Conservation (phyloP, 2,888 invertebrate genomes). For the Cosmorhoe ocellata region DNA sequence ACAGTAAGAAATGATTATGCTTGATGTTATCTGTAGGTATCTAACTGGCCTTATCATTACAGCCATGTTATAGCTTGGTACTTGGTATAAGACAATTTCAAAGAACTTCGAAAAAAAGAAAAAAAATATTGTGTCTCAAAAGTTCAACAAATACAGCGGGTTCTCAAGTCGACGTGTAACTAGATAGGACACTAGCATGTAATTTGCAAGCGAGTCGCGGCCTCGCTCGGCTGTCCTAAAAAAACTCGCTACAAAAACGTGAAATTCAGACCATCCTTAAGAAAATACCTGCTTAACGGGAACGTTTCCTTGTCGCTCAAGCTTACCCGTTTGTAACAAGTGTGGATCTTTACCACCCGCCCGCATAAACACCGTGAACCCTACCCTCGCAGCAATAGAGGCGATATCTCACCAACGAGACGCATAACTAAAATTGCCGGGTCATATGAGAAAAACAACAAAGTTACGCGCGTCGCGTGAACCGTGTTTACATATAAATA, state of each 20-base stretch:
- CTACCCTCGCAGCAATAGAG: background rate
- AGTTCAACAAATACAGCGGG: too few species aligned
- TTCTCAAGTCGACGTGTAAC: too few species aligned
- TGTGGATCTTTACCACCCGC: constrained; percentile 30
- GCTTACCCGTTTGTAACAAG: constrained; percentile 41
- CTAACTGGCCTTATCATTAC: too few species aligned
- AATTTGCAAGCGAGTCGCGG: too few species aligned
- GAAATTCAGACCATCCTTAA: constrained; percentile 27
- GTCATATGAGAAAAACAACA: constrained; percentile 22
- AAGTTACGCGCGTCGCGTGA: background rate
- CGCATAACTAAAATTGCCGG: constrained; percentile 5
- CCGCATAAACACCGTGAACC: background rate
- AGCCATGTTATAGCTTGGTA: too few species aligned
- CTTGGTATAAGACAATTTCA: too few species aligned
- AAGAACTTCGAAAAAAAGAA: too few species aligned
- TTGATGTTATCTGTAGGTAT: too few species aligned
- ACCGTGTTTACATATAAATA: background rate
- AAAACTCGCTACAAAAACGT: constrained; percentile 13
- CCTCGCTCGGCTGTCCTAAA: background rate
- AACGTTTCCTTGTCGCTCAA: constrained; percentile 43
- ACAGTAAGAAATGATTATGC: too few species aligned
- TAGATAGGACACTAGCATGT: too few species aligned
- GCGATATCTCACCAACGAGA: background rate
- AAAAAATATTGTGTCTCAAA: too few species aligned
- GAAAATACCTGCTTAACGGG: constrained; percentile 39